Conservation (phyloP, 1,140 invertebrate genomes). For the Brachionus rubens region DNA sequence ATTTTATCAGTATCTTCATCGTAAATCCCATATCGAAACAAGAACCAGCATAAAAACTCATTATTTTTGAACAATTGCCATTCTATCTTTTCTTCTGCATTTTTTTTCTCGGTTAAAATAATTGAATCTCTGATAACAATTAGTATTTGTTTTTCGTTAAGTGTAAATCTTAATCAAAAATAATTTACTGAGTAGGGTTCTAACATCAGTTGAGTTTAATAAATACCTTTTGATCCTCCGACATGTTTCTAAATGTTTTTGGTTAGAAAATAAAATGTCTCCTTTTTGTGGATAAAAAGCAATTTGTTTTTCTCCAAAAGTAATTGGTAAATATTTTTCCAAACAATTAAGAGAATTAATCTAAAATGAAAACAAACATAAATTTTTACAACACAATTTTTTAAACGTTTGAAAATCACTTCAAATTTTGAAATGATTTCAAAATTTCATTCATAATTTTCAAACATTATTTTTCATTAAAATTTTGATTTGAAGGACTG, state of each 20-base stretch:
- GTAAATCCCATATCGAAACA: background rate
- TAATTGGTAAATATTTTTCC: background rate
- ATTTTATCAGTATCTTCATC: slow-evolving; percentile 8
- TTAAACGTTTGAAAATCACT: no score
- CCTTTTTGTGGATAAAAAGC: background rate
- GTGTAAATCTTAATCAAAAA: background rate
- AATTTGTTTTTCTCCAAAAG: background rate
- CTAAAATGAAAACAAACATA: no score
- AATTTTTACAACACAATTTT: no score
- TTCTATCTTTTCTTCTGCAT: background rate
- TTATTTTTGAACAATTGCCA: slow-evolving; percentile 20
- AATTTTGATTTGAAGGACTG: no score
- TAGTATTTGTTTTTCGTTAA: background rate
- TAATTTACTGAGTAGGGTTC: background rate
- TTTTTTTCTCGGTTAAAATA: slow-evolving; percentile 1
- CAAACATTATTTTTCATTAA: no score
- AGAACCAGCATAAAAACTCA: slow-evolving; percentile 1
- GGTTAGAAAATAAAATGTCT: background rate
- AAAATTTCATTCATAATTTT: no score
- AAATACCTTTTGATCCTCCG: background rate
- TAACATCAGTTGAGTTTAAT: background rate
- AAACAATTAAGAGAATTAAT: background rate
- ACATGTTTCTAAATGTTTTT: no score
- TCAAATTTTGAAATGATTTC: no score
- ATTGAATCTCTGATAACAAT: background rate